Base-by-base conservation (phyloP, 2,113 vertebrate species). In the Sinocyclocheilus grahami region DNA sequence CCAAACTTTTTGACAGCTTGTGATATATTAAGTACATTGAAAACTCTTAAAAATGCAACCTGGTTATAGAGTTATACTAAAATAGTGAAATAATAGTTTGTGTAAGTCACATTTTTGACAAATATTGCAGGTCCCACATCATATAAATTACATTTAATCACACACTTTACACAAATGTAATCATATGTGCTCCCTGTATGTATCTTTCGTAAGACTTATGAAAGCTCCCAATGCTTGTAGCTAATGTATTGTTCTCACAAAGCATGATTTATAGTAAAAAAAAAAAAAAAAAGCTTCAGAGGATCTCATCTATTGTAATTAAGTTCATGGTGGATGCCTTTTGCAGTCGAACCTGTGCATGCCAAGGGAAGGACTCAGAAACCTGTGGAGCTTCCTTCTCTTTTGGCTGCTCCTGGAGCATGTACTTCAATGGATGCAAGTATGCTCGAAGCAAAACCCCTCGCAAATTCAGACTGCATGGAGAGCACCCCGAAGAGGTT, bases 371-470 rank as follows among this genome's bases (percentile, higher is more conserved):
- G 88, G 97, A 99, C 91, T 90, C 95, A 22, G 97, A 99, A 82
- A 96, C 93, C 85, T 97, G 96, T 0, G 98, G 98, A 0, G 98
- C 98, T 84, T 99, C 98, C 88, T 99, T 99, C 93, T 99, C 98
- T 88, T 99, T 99, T 0, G 98, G 98, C 86, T 99, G 98, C 87
- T 99, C 98, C 51, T 99, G 98, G 98, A 99, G 98, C 91, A 99
- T 99, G 98, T 99, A 99, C 90, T 99, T 99, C 88, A 99, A 99
- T 0, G 98, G 98, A 88, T 99, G 98, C 93, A 99, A 99, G 84
- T 99, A 98, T 0, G 98, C 98, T 13, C 97, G 98, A 33, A 99
- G 98, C 94, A 99, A 99, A 94, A 94, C 91, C 0, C 98, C 98
- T 1, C 97, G 98, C 90, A 99, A 99, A 94, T 99, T 99, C 94